These are phyloP conservation scores for Volucella zonaria DNA, from an alignment of 2,888 invertebrate species.

Conservation along the genomic window DNA sequence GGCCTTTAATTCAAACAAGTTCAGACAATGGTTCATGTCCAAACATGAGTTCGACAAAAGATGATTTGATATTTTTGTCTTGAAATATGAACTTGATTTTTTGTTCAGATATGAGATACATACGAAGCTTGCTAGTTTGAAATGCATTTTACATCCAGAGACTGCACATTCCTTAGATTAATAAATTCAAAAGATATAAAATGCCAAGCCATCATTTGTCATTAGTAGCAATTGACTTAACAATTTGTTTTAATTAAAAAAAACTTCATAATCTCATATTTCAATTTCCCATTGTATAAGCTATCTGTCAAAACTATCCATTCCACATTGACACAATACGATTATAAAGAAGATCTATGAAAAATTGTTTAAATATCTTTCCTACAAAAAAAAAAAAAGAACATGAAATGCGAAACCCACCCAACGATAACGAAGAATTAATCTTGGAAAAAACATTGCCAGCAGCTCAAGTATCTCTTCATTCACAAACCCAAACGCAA, in stretches of 20 bases:
- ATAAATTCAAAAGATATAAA: neutral
- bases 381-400: constrained; percentile 50
- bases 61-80: too few species aligned
- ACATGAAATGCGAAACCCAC: constrained; percentile 55
- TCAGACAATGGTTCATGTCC: too few species aligned
- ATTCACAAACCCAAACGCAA: constrained; percentile 55
- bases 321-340: constrained; percentile 6
- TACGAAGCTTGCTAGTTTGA: too few species aligned
- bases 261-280: constrained; percentile 19
- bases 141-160: too few species aligned
- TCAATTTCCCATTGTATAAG: constrained; percentile 38
- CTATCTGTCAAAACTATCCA: constrained; percentile 11
- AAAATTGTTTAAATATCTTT: constrained; percentile 57
- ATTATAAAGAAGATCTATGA: constrained; percentile 39
- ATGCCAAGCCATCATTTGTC: constrained; percentile 26
- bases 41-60: too few species aligned
- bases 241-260: constrained; percentile 44
- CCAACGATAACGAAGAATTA: constrained; percentile 58
- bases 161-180: neutral
- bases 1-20: too few species aligned
- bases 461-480: constrained; percentile 56
- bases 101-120: too few species aligned
- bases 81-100: too few species aligned
- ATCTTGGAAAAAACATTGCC: constrained; percentile 34
- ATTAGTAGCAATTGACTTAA: constrained; percentile 28